Evolutionary conservation across 1,140 invertebrate species (phyloP).

Genomic region (Oscheius sp.): DNA sequence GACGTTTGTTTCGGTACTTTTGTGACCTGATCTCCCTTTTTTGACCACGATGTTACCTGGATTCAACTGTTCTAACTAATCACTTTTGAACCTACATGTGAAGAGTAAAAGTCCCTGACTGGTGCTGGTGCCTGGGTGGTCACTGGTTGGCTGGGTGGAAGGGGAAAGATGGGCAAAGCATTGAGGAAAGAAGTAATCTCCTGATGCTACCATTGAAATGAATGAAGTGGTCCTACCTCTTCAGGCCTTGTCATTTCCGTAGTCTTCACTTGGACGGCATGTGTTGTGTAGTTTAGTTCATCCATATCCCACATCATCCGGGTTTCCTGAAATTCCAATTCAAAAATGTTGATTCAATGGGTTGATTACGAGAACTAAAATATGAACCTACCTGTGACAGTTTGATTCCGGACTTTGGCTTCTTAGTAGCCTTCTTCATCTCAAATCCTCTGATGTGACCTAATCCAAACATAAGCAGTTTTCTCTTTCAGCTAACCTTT

Average conservation of each 20-base stretch:
- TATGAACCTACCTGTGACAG: no score
- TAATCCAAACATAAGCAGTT: no score
- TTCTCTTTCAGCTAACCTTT: no score
- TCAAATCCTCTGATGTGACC: not conserved
- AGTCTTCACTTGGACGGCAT: not conserved
- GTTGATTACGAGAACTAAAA: no score
- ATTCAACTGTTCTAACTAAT: not conserved
- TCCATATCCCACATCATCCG: not conserved
- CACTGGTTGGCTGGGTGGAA: not conserved
- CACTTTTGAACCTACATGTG: not conserved
- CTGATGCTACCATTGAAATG: not conserved
- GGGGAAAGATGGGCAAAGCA: not conserved
- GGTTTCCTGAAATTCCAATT: no score
- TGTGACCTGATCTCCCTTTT: not conserved
- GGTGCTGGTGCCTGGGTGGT: not conserved
- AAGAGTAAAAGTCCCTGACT: not conserved
- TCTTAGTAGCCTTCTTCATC: conserved; percentile 6
- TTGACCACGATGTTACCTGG: not conserved
- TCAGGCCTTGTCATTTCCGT: not conserved
- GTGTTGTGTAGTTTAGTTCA: not conserved
- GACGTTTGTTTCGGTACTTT: no score
- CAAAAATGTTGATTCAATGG: no score
- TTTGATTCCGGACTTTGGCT: not conserved
- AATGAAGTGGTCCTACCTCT: not conserved
- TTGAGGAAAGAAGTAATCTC: not conserved